A percentile compares a stretch with the other conserved stretches of the same genome.
Evolutionary conservation across 92 coral and sea anemone species (phyloP).

Genomic region (Nematostella vectensis): DNA sequence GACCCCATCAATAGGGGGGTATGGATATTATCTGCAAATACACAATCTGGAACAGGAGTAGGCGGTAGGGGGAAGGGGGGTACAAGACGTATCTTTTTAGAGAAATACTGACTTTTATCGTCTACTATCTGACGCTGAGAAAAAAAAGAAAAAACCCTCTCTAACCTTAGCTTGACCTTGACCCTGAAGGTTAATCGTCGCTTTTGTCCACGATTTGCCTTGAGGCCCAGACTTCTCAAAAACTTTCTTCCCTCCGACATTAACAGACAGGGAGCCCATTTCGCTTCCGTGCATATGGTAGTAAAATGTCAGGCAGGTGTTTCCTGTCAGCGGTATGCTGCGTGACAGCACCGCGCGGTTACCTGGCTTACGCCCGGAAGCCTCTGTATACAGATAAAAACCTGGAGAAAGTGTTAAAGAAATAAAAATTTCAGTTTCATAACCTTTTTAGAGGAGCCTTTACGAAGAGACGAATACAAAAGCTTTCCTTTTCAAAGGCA

Average conservation of each 20-base stretch:
- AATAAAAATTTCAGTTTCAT: no score
- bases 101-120: no score
- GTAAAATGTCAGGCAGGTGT: conserved; percentile 6
- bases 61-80: no score
- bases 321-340: neutral
- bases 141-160: no score
- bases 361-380: conserved; percentile 5
- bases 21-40: no score
- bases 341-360: neutral
- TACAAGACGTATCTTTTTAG: no score
- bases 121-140: no score
- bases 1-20: no score
- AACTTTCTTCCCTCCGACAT: neutral
- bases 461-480: no score
- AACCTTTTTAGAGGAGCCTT: no score
- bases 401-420: neutral
- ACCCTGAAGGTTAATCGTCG: neutral
- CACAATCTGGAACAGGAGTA: no score
- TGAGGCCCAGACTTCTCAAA: conserved; percentile 12
- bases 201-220: conserved; percentile 6
- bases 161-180: conserved; percentile 1
- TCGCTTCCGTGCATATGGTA: conserved; percentile 7
- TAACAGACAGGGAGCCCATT: conserved; percentile 4
- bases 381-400: conserved; percentile 9
- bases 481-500: no score